Conservation (phyloP, 2,888 invertebrate genomes). For the Julus scandinavius region DNA sequence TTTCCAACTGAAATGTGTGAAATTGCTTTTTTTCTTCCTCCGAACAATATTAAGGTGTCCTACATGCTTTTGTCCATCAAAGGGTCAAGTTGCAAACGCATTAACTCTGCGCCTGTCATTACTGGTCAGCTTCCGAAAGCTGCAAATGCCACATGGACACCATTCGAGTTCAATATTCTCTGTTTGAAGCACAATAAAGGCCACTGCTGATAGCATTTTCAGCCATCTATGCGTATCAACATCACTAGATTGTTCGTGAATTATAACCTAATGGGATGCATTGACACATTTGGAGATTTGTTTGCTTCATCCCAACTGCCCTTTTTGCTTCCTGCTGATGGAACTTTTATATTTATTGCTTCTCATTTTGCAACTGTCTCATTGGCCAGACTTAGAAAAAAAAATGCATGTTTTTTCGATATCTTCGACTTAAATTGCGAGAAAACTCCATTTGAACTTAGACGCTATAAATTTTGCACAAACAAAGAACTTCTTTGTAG, state of each 20-base stretch:
- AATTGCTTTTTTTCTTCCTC: background rate
- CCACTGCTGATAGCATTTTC: constrained; percentile 1
- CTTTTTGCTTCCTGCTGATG: constrained; percentile 2
- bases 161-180: background rate
- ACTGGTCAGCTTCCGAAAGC: background rate
- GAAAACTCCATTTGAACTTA: background rate
- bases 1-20: background rate
- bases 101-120: background rate
- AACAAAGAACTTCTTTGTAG: background rate
- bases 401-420: background rate
- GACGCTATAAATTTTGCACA: background rate
- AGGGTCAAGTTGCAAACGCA: constrained; percentile 10
- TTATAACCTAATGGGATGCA: constrained; percentile 18
- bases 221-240: background rate
- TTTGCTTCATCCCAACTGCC: background rate
- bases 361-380: background rate
- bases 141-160: constrained; percentile 1
- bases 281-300: constrained; percentile 11
- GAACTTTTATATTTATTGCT: constrained; percentile 10
- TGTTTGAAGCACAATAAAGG: background rate
- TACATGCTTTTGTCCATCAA: background rate
- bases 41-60: background rate
- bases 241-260: background rate
- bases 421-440: background rate
- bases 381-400: background rate